Evolutionary conservation across 1,140 invertebrate genomes (phyloP), one percentile per base, ranked within the genome.

Genomic region (Anastrepha ludens): DNA sequence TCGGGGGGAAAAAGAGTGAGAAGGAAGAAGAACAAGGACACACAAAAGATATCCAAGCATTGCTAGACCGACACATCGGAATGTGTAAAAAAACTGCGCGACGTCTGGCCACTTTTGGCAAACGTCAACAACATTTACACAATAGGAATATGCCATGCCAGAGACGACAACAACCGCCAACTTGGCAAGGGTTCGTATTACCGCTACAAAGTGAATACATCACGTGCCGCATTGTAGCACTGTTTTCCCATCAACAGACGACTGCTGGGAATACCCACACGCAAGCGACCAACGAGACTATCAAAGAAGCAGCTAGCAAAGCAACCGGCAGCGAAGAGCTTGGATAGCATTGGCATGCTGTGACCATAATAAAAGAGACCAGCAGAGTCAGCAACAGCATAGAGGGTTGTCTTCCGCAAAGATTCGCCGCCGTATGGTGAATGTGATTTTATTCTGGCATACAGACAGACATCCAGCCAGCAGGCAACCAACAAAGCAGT

Each of bases 241-340:
- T 74, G 44, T 50, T 81, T 55, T 55, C 47, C 74, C 74, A 20
- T 11, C 74, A 55, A 20, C 74, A 55, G 47, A 62, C 60, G 60
- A 81, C 47, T 81, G 20, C 15, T 81, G 74, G 74, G 74, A 81
- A 81, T 81, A 81, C 74, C 74, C 74, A 81, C 74, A 47, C 74
- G 74, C 74, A 29, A 20, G 5, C 47, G 47, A 81, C 8, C 67
- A 74, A 74, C 9, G 13, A 74, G 67, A 74, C 11, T 6, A 55
- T 47, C 41, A 29, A 50, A 81, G 50, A 58, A 81, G 74, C 20
- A 7, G 17, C 55, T 47, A 44, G 39, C 41, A 44, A 47, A 29
- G 67, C 39, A 74, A 39, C 67, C 4, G 60, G 60, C 60, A 62
- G 15, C 60, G 13, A 17, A 17, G 8, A 62, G 15, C 60, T 11